phyloP scores from a whole-genome alignment of 2,888 invertebrate species.

The Anthrax anthrax region DNA sequence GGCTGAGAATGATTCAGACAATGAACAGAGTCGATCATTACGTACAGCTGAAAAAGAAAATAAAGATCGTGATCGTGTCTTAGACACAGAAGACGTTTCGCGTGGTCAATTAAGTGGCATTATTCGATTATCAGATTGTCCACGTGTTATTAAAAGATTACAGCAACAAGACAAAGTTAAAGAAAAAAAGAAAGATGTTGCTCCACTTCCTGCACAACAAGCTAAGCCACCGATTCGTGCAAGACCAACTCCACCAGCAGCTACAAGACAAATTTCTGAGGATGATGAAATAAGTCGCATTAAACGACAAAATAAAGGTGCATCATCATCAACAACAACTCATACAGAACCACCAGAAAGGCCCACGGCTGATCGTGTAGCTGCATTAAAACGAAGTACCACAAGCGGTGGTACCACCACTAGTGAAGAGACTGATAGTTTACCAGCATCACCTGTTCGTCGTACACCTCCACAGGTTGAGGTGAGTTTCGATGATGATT shows the following conservation, averaged over 20 bases:
- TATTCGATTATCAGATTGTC: constrained; percentile 72
- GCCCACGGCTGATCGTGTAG: constrained; percentile 36
- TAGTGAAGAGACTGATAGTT: constrained; percentile 43
- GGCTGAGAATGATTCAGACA: constrained; percentile 63
- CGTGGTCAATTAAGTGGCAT: constrained; percentile 79
- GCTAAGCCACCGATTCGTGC: constrained; percentile 39
- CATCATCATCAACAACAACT: constrained; percentile 40
- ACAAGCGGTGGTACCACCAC: constrained; percentile 22
- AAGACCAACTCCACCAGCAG: constrained; percentile 39
- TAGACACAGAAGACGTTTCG: constrained; percentile 82
- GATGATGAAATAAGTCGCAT: constrained; percentile 80
- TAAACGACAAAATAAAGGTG: constrained; percentile 72
- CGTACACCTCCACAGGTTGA: constrained; percentile 59
- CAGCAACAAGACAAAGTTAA: constrained; percentile 64
- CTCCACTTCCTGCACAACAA: constrained; percentile 40
- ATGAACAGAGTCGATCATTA: constrained; percentile 48
- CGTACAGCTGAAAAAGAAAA: constrained; percentile 41
- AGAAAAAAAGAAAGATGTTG: constrained; percentile 60
- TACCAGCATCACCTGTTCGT: constrained; percentile 45
- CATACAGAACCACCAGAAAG: constrained; percentile 37
- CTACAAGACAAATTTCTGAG: constrained; percentile 69
- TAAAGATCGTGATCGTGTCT: constrained; percentile 56
- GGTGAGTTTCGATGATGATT: constrained; percentile 45
- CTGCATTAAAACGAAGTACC: constrained; percentile 34
- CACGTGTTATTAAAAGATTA: constrained; percentile 76